Evolutionary conservation across 1,140 invertebrate species (phyloP).

Genomic region (Psix sp.): DNA sequence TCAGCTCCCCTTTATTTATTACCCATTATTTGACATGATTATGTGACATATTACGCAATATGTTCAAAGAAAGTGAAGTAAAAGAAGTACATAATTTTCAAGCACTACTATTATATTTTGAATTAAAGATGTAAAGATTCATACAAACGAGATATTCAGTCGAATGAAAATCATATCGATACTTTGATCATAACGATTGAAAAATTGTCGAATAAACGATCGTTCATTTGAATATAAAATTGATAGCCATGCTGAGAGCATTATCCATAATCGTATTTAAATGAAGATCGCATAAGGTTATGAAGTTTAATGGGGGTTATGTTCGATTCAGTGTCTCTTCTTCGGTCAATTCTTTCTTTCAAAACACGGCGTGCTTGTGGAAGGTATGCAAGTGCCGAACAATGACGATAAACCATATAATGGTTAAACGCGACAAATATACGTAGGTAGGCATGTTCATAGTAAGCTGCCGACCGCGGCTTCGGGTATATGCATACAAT

Average conservation of each 20-base stretch:
- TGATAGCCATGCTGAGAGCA: constrained; percentile 64
- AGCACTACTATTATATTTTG: no score
- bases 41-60: no score
- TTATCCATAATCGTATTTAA: constrained; percentile 78
- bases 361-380: constrained; percentile 20
- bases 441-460: constrained; percentile 61
- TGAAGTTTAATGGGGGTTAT: constrained; percentile 70
- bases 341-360: constrained; percentile 45
- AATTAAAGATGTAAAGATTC: constrained; percentile 21
- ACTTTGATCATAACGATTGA: constrained; percentile 65
- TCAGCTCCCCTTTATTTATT: no score
- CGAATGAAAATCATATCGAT: constrained; percentile 41
- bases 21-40: no score
- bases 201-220: constrained; percentile 73
- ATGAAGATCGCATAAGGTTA: constrained; percentile 76
- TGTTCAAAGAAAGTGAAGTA: no score
- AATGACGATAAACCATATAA: constrained; percentile 75
- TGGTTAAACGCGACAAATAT: constrained; percentile 75
- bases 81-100: no score
- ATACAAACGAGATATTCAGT: constrained; percentile 25
- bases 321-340: constrained; percentile 53
- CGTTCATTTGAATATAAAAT: constrained; percentile 76
- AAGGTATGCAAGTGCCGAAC: constrained; percentile 66
- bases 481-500: constrained; percentile 75
- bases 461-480: constrained; percentile 39